These are phyloP conservation scores for Hetaerina americana DNA, from an alignment of 1,140 invertebrate species.

Conservation along the genomic window DNA sequence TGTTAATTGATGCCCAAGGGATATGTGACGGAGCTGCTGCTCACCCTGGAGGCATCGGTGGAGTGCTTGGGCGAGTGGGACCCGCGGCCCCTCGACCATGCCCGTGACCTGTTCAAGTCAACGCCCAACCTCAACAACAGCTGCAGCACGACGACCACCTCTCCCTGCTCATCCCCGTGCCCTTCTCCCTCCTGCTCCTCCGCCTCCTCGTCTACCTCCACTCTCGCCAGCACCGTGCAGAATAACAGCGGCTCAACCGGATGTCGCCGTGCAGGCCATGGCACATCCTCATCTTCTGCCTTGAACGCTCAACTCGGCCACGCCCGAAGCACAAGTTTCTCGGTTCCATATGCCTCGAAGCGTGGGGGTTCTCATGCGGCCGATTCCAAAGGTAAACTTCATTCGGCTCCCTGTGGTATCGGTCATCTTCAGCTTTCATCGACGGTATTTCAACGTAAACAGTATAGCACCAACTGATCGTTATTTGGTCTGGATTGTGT, in stretches of 20 bases:
- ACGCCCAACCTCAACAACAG: constrained; percentile 88
- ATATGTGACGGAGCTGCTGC: constrained; percentile 92
- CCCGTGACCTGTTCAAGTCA: constrained; percentile 90
- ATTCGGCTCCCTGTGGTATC: too few relatives aligned
- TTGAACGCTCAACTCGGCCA: constrained; percentile 39
- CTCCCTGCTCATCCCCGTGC: neutral
- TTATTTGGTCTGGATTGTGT: too few relatives aligned
- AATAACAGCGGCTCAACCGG: neutral
- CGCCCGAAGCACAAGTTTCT: constrained; percentile 82
- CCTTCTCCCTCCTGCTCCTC: neutral
- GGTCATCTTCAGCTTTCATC: too few relatives aligned
- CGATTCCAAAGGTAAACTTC: constrained; percentile 24
- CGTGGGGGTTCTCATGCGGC: constrained; percentile 44
- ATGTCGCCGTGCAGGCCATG: neutral
- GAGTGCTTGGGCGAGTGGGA: constrained; percentile 71
- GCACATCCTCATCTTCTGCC: constrained; percentile 19
- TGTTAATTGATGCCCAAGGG: too few relatives aligned
- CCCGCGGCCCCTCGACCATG: constrained; percentile 72
- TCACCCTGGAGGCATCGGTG: constrained; percentile 90
- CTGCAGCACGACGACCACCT: constrained; percentile 70
- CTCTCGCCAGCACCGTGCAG: neutral
- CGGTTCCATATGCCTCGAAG: constrained; percentile 68
- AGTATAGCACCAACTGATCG: too few relatives aligned
- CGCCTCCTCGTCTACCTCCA: neutral
- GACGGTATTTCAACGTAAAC: too few relatives aligned